These are phyloP conservation scores for Leucoraja erinaceus DNA, from an alignment of 2,113 vertebrate species.

Conservation along the genomic window DNA sequence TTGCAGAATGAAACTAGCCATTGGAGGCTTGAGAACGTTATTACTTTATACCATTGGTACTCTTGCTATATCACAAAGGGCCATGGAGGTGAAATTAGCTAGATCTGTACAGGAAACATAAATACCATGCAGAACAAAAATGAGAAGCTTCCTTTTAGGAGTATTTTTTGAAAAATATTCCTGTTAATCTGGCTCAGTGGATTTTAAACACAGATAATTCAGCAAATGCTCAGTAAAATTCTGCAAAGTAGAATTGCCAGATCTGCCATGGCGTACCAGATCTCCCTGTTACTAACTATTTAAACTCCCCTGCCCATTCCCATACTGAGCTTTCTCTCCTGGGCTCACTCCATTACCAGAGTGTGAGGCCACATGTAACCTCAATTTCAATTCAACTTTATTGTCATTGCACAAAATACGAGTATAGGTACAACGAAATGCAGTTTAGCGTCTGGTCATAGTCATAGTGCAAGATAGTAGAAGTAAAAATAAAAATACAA, in stretches of 20 bases:
- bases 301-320: too few species aligned
- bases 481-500: too few species aligned
- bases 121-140: background rate
- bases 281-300: too few species aligned
- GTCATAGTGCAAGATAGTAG: too few species aligned
- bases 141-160: background rate
- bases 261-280: too few species aligned
- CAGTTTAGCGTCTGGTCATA: too few species aligned
- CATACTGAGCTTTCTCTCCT: too few species aligned
- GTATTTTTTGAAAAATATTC: background rate
- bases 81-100: background rate
- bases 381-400: too few species aligned
- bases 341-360: too few species aligned
- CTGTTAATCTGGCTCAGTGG: background rate
- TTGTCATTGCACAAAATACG: too few species aligned
- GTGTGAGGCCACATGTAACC: too few species aligned
- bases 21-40: background rate
- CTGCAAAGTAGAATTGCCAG: background rate
- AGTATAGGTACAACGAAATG: too few species aligned
- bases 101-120: background rate
- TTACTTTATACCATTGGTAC: background rate
- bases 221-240: background rate
- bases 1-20: background rate
- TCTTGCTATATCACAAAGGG: background rate
- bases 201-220: background rate